These are phyloP conservation scores for Philonicus albiceps DNA, from an alignment of 2,888 invertebrate genomes.

Conservation along the genomic window DNA sequence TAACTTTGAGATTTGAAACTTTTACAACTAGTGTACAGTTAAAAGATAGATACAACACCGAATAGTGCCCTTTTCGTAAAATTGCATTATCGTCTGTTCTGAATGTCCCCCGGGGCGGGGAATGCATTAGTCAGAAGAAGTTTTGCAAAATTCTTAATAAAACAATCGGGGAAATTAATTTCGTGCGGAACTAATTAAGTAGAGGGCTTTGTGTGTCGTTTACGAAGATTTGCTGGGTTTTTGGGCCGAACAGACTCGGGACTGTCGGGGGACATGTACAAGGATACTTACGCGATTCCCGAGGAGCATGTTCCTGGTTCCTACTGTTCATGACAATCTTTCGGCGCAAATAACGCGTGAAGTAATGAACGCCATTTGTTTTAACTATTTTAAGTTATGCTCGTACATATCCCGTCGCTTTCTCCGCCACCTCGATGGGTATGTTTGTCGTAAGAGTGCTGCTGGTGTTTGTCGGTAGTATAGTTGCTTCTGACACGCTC, in stretches of 20 bases:
- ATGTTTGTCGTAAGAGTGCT: not conserved
- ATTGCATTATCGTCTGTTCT: not conserved
- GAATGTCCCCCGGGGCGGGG: not conserved
- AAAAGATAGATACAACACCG: not conserved
- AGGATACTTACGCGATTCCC: not conserved
- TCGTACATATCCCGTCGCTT: not conserved
- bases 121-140: not conserved
- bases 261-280: not conserved
- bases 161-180: conserved; percentile 38
- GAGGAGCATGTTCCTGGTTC: not conserved
- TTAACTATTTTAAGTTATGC: conserved; percentile 38
- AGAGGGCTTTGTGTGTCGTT: conserved; percentile 26
- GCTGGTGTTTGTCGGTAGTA: not conserved
- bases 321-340: conserved; percentile 39
- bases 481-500: not conserved
- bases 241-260: not conserved
- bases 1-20: not conserved
- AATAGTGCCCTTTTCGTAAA: not conserved
- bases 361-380: conserved; percentile 39
- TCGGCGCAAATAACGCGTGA: conserved; percentile 39
- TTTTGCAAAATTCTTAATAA: conserved; percentile 25
- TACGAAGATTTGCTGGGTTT: conserved; percentile 5
- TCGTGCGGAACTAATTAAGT: conserved; percentile 38
- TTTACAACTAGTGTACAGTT: not conserved
- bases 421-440: not conserved